These are phyloP conservation scores for Pygathrix nemaeus DNA, from an alignment of 2,113 vertebrate species.

Conservation along the genomic window DNA sequence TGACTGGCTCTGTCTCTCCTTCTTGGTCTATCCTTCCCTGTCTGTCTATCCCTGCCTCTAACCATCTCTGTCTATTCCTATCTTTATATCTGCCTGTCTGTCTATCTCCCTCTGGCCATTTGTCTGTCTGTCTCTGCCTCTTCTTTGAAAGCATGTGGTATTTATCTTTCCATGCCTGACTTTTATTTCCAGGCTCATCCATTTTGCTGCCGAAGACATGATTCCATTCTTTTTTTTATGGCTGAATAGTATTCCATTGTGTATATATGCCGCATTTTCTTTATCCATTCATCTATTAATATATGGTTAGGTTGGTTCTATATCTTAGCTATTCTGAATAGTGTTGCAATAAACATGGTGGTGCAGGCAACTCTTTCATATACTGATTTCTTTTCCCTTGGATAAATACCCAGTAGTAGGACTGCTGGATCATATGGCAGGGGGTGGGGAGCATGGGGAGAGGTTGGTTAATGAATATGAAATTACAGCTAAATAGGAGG, in stretches of 20 bases:
- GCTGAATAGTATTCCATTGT: neutral
- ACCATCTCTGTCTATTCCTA: neutral
- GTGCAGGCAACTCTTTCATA: neutral
- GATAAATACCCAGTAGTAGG: neutral
- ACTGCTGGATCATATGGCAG: neutral
- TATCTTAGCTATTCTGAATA: neutral
- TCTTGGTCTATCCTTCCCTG: neutral
- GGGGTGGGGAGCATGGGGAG: neutral
- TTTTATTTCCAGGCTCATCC: neutral
- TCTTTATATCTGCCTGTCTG: neutral
- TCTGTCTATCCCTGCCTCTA: neutral
- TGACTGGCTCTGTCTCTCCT: neutral
- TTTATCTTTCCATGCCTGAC: neutral
- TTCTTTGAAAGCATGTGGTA: constrained; percentile 11
- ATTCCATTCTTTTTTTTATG: neutral
- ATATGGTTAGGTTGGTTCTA: neutral
- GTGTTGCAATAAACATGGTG: neutral
- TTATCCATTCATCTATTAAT: neutral
- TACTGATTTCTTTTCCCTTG: neutral
- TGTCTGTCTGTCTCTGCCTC: neutral
- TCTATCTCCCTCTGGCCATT: neutral
- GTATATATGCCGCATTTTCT: neutral
- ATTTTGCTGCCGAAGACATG: neutral
- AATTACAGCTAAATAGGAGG: neutral
- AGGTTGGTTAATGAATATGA: neutral